Evolutionary conservation across 2,888 invertebrate species (phyloP), one percentile per base, ranked within the genome.

Genomic region (Rhagonycha fulva): DNA sequence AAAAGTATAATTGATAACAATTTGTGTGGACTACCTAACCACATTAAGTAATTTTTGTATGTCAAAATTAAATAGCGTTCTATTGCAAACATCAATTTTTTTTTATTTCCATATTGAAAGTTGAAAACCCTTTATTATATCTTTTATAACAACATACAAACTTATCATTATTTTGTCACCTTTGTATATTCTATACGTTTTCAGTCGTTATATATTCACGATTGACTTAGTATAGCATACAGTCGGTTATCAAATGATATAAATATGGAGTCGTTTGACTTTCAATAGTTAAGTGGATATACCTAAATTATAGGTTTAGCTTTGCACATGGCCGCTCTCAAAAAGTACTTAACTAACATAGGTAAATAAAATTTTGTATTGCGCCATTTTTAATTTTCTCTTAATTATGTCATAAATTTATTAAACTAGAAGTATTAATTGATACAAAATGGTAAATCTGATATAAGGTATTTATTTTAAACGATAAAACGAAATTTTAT

Each of bases 151-250:
- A 76, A 66, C 68, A 71, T 75, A 75, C 77, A 62, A 80, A 81
- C 78, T 80, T 81, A 79, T 82, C 80, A 83, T 83, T 82, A 83
- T 82, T 82, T 83, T 83, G 82, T 83, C 82, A 83, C 82, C 82
- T 81, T 24, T 66, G 63, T 66, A 24, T 66, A 66, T 66, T 26
- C 26, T 66, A 79, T 77, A 79, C 79, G 80, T 83, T 80, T 80
- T 75, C 80, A 80, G 75, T 79, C 62, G 77, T 78, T 75, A 78
- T 72, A 69, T 76, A 76, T 77, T 75, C 71, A 69, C 76, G 77
- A 79, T 81, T 82, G 78, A 81, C 81, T 82, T 80, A 68, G 74
- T 76, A 74, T 71, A 75, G n/a, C 47, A 47, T 47, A 47, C 47
- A 47, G 47, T 47, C 70, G 78, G 71, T 74, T 77, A 79, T 77